Percentiles rank a stretch among this genome's conserved stretches.
phyloP scores from a whole-genome alignment of 2,113 vertebrate species.

The Thryonomys swinderianus region DNA sequence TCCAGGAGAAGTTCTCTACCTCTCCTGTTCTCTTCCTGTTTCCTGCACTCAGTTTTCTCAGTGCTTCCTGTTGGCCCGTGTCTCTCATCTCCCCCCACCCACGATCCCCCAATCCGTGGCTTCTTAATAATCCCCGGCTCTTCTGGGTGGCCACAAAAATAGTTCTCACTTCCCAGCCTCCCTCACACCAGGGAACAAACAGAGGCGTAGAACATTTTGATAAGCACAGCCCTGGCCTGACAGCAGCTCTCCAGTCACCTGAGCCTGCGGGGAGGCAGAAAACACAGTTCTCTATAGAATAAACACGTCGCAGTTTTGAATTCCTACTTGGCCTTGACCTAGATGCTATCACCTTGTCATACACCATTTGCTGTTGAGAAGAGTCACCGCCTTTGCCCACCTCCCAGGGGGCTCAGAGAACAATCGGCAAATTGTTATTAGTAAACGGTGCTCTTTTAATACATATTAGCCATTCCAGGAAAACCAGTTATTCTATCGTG shows the following conservation, averaged over 20 bases:
- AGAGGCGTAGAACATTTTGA: neutral
- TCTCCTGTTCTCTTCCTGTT: neutral
- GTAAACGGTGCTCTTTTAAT: constrained; percentile 63
- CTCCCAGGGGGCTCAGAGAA: constrained; percentile 38
- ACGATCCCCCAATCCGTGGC: neutral
- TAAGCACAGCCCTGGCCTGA: neutral
- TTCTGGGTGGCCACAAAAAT: neutral
- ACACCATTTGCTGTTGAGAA: constrained; percentile 16
- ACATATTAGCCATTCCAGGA: constrained; percentile 44
- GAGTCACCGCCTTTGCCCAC: neutral
- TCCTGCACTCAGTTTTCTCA: neutral
- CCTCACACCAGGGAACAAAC: neutral
- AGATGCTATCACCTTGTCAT: constrained; percentile 43
- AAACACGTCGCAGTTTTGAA: constrained; percentile 13
- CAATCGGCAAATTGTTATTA: constrained; percentile 68
- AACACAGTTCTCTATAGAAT: neutral
- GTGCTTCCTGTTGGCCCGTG: neutral
- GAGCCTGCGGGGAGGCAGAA: neutral
- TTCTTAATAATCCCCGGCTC: neutral
- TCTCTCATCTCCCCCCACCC: neutral
- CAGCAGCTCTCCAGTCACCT: neutral
- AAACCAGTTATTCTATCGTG: constrained; percentile 69
- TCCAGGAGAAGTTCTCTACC: neutral
- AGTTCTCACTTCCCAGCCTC: neutral
- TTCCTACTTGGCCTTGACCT: constrained; percentile 64